A percentile compares a stretch with the other conserved stretches of the same genome.
phyloP scores from a whole-genome alignment of 2,113 vertebrate genomes.

The Mesitornis unicolor region DNA sequence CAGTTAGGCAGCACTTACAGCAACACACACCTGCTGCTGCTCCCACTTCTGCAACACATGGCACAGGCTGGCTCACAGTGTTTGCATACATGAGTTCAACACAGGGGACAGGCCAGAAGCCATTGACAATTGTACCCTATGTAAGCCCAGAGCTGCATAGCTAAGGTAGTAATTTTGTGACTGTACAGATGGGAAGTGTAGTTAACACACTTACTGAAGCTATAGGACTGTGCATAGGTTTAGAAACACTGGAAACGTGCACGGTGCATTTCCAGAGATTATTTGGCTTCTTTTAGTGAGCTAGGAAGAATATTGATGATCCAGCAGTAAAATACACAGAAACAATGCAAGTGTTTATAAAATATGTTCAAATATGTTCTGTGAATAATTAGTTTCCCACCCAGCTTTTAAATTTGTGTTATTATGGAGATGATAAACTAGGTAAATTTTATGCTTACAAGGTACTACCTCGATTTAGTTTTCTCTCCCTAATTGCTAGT shows the following conservation, averaged over 20 bases:
- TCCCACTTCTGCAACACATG: not conserved
- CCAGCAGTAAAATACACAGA: not conserved
- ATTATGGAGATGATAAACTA: not conserved
- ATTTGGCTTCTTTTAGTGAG: not conserved
- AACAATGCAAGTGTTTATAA: not conserved
- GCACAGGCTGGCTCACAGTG: not conserved
- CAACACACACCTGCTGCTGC: not conserved
- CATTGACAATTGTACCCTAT: not conserved
- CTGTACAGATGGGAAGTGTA: not conserved
- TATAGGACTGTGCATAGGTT: not conserved
- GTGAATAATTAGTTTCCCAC: not conserved
- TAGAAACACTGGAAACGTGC: not conserved
- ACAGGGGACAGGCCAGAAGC: not conserved
- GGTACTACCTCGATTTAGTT: not conserved
- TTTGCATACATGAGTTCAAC: fast-evolving
- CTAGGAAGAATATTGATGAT: not conserved
- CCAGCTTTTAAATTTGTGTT: not conserved
- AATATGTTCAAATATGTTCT: not conserved
- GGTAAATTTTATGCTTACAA: not conserved
- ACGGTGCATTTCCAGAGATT: not conserved
- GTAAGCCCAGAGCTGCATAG: not conserved
- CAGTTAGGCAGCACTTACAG: not conserved
- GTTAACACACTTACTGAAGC: not conserved
- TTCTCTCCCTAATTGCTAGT: not conserved
- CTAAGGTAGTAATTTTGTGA: not conserved